These are phyloP conservation scores for Drosophila ambigua DNA, from an alignment of 1,140 invertebrate species.

Conservation along the genomic window DNA sequence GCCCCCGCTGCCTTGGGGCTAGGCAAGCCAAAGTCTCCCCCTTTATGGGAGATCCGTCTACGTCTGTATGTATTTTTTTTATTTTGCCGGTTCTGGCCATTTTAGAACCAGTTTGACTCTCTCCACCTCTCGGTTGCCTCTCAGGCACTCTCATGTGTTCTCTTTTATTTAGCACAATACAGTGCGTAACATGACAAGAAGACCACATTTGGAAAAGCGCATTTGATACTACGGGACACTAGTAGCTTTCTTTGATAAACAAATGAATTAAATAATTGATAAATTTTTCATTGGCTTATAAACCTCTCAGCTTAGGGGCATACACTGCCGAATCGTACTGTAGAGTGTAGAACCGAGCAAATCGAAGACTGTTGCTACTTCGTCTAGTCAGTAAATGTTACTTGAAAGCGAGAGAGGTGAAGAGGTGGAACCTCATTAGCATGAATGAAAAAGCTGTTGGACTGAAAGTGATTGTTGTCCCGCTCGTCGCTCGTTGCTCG, in stretches of 20 bases:
- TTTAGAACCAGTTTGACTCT: conserved; percentile 40
- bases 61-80: conserved; percentile 8
- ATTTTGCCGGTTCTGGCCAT: conserved; percentile 15
- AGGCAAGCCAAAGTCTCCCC: neutral
- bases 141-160: conserved; percentile 2
- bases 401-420: conserved; percentile 3
- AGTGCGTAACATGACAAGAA: conserved; percentile 7
- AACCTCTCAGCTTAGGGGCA: neutral
- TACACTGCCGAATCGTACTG: conserved; percentile 4
- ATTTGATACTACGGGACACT: neutral
- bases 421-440: conserved; percentile 46
- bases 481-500: conserved; percentile 23
- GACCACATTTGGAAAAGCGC: too few species aligned
- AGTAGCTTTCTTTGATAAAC: neutral
- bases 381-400: conserved; percentile 4
- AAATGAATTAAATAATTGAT: neutral
- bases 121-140: neutral
- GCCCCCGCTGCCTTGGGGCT: too few species aligned
- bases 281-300: neutral
- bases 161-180: conserved; percentile 15
- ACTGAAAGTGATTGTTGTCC: conserved; percentile 53
- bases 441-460: conserved; percentile 65
- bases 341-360: neutral
- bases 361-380: conserved; percentile 11
- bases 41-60: conserved; percentile 10